Percentiles rank a stretch among this genome's conserved stretches.
Evolutionary conservation across 2,113 vertebrate genomes (phyloP).

Genomic region (Syngnathus scovelli): DNA sequence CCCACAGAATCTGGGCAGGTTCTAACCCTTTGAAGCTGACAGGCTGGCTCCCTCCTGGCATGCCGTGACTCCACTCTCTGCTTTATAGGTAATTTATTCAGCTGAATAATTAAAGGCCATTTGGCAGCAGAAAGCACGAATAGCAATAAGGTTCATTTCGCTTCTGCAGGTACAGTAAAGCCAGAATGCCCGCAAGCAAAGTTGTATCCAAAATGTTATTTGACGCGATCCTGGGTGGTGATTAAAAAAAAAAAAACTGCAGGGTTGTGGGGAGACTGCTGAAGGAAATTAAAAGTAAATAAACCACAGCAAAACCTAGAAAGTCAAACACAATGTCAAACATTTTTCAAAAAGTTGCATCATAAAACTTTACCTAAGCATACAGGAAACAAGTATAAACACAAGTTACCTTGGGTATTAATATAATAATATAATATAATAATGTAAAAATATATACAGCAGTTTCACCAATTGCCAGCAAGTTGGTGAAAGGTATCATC

Average conservation of each 20-base stretch:
- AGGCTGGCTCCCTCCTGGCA: conserved; percentile 62
- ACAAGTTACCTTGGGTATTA: too few species aligned
- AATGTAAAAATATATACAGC: too few species aligned
- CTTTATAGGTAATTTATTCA: conserved; percentile 70
- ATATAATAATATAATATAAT: too few species aligned
- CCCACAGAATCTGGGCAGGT: conserved; percentile 59
- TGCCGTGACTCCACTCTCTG: conserved; percentile 61
- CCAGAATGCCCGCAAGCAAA: conserved; percentile 39
- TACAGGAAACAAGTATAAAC: not conserved
- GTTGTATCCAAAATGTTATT: conserved; percentile 32
- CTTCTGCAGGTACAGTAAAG: conserved; percentile 36
- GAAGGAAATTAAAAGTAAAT: not conserved
- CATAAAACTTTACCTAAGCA: not conserved
- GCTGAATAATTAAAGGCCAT: conserved; percentile 67
- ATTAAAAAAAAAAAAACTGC: conserved; percentile 1
- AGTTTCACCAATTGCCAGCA: too few species aligned
- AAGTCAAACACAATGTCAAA: not conserved
- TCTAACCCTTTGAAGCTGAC: conserved; percentile 68
- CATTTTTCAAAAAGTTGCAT: not conserved
- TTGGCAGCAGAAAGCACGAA: conserved; percentile 59
- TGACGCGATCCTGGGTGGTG: conserved; percentile 28
- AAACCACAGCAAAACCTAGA: not conserved
- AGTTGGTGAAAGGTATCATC: not conserved
- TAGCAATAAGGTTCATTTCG: conserved; percentile 58
- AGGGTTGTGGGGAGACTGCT: not conserved